Conservation (phyloP, 2,113 vertebrate species). For the Mungos mungo region DNA sequence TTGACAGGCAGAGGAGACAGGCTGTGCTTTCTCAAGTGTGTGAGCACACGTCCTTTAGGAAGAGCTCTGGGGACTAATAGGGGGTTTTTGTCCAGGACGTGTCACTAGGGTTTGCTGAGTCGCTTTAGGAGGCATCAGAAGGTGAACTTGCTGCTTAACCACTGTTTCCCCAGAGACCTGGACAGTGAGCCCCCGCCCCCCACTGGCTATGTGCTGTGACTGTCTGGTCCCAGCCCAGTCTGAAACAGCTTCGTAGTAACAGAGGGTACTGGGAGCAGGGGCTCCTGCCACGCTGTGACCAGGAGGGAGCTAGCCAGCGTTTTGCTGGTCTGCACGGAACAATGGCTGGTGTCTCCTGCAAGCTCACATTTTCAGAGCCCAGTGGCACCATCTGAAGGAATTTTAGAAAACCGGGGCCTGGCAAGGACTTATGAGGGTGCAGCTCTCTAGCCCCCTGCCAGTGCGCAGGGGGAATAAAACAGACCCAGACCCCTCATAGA, state of each 20-base stretch:
- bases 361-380: not conserved
- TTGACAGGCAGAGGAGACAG: not conserved
- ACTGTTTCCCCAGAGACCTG: slow-evolving; percentile 37
- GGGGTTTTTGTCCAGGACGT: slow-evolving; percentile 65
- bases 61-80: slow-evolving; percentile 60
- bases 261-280: not conserved
- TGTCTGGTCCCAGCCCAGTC: rapidly evolving
- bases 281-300: not conserved
- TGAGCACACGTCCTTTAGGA: slow-evolving; percentile 36
- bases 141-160: slow-evolving; percentile 40
- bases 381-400: not conserved
- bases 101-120: slow-evolving; percentile 47
- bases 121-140: slow-evolving; percentile 68
- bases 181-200: not conserved
- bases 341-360: not conserved
- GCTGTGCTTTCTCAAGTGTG: slow-evolving; percentile 41
- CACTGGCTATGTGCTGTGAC: not conserved
- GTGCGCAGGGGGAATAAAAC: too few relatives aligned
- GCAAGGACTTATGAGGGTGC: not conserved
- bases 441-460: not conserved
- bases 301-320: not conserved
- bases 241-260: rapidly evolving
- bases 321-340: not conserved
- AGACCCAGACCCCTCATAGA: too few relatives aligned
- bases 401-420: not conserved